These are phyloP conservation scores for Aphrocallistes beatrix DNA, from an alignment of 37 sponge, comb jelly and placozoan genomes.

Conservation along the genomic window DNA sequence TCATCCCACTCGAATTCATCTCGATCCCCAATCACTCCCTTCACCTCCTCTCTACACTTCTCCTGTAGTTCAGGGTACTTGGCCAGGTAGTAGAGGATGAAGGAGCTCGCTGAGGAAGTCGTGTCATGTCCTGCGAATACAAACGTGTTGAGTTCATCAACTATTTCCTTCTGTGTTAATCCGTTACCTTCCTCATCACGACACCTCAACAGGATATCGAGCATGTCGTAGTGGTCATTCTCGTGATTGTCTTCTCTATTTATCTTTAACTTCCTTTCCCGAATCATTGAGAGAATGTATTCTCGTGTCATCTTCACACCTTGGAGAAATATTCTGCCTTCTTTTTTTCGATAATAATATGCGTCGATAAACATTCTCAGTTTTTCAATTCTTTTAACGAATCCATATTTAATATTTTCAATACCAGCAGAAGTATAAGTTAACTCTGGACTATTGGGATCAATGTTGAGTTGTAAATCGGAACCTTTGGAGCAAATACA, in stretches of 20 bases:
- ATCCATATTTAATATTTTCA: not conserved
- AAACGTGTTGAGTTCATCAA: slow-evolving; percentile 1
- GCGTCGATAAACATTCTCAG: not conserved
- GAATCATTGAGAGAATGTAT: not conserved
- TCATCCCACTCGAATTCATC: not conserved
- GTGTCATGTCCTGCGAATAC: slow-evolving; percentile 20
- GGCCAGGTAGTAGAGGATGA: not conserved
- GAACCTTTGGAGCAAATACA: not conserved
- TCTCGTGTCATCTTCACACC: not conserved
- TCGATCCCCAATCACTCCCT: not conserved
- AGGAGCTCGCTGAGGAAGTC: not conserved
- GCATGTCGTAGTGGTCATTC: not conserved
- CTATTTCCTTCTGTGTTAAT: not conserved
- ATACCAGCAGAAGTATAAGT: not conserved
- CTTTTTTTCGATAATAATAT: not conserved
- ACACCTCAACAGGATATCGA: not conserved
- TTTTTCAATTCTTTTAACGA: too few relatives aligned
- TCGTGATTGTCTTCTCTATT: not conserved
- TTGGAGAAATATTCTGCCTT: not conserved
- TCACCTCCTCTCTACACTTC: slow-evolving; percentile 10
- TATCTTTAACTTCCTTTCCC: not conserved
- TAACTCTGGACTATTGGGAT: not conserved
- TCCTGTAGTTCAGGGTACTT: not conserved
- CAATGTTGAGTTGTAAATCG: not conserved
- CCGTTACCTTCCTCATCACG: not conserved